Evolutionary conservation across 2,113 vertebrate genomes (phyloP).

Genomic region (Pseudopipra pipra): DNA sequence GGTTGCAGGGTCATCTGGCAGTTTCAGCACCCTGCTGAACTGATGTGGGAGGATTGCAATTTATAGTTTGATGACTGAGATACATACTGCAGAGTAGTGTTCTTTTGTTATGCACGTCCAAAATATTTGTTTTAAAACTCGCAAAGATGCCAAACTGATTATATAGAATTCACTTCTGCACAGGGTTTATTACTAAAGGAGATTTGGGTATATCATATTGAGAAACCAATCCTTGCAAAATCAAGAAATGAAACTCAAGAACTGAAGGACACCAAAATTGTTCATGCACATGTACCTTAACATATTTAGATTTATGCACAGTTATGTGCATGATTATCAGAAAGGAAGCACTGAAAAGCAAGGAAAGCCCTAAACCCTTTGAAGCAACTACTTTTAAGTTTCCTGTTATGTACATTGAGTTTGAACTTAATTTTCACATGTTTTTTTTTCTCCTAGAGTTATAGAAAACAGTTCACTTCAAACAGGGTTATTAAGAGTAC

Average conservation of each 20-base stretch:
- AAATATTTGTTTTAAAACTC: neutral
- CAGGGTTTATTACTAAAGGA: neutral
- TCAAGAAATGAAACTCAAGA: neutral
- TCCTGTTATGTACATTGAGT: neutral
- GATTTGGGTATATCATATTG: neutral
- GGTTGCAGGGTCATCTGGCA: neutral
- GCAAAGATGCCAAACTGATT: neutral
- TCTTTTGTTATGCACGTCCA: neutral
- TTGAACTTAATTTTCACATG: neutral
- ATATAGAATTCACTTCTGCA: neutral
- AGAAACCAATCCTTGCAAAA: neutral
- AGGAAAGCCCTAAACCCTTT: neutral
- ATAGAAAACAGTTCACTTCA: neutral
- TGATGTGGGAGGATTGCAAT: neutral
- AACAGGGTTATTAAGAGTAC: neutral
- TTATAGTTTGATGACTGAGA: neutral
- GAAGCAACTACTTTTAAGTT: neutral
- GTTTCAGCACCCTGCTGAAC: neutral
- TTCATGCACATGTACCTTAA: fast-evolving
- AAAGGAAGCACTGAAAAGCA: neutral
- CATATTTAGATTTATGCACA: neutral
- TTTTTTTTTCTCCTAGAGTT: neutral
- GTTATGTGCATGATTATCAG: neutral
- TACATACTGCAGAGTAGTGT: neutral
- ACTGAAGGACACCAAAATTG: neutral